Base-by-base conservation (phyloP, 2,888 invertebrate genomes). In the Cephalotes varians region DNA sequence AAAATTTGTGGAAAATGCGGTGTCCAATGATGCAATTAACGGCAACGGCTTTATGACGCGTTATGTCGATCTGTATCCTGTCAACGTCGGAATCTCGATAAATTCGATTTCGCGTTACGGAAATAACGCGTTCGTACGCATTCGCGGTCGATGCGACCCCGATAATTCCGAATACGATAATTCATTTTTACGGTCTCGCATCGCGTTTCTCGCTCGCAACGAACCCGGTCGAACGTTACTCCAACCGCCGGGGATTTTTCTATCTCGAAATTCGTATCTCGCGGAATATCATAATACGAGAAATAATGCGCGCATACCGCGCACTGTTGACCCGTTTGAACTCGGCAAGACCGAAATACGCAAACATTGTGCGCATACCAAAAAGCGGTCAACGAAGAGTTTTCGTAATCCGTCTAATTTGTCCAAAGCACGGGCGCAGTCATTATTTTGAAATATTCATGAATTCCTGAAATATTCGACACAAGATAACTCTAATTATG, bases 311-410 rank as follows among this genome's bases (percentile, higher is more conserved):
- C 54, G 44, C 54, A 31, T 77, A 69, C 51, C 76, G 54, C 77
- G 21, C 72, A 25, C 72, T 69, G 77, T 56, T 44, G 72, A 77
- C 76, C 72, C 54, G 44, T 71, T 44, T 65, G 44, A 69, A 71
- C 71, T 54, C 40, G 12, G 12, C 28, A 31, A 37, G 49, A 51
- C 54, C 54, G 80, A 44, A n/a, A 58, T 56, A 47, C 40, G 67
- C 62, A 89, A 84, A 82, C 80, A 83, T 86, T 84, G 58, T 44
- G n/a, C 73, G 47, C 28, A 65, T 47, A 72, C 54, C 47, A 51
- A 74, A 86, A 79, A 79, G 67, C 34, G 44, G 64, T 47, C 37
- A 83, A 86, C 76, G 71, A 87, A 87, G 64, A 44, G 28, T 71
- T 77, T 56, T 34, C 40, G 80, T 79, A 86, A 81, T 74, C 25